phyloP scores from a whole-genome alignment of 2,113 vertebrate genomes.

The Xiphophorus maculatus region DNA sequence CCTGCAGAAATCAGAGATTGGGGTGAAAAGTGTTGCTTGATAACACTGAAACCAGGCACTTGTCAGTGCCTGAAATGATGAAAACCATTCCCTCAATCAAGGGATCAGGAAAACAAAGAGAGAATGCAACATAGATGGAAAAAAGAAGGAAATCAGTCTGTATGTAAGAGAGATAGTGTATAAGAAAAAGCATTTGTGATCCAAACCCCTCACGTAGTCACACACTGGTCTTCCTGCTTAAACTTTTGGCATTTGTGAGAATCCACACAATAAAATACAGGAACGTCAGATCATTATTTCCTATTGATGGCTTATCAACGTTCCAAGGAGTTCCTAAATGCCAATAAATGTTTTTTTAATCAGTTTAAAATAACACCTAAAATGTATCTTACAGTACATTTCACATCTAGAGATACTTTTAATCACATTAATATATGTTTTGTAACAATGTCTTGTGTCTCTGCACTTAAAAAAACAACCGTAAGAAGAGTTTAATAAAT shows the following conservation, averaged over 20 bases:
- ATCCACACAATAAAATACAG: neutral
- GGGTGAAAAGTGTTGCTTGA: constrained; percentile 14
- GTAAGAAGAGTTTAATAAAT: constrained; percentile 24
- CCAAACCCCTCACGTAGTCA: constrained; percentile 48
- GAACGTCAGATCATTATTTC: neutral
- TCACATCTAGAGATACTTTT: constrained; percentile 18
- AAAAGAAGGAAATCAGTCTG: constrained; percentile 44
- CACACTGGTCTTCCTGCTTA: constrained; percentile 28
- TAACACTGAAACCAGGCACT: constrained; percentile 31
- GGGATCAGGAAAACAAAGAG: constrained; percentile 27
- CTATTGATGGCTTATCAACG: neutral
- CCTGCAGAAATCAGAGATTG: neutral
- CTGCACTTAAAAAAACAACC: neutral
- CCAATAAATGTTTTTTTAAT: constrained; percentile 42
- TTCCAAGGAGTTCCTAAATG: constrained; percentile 9
- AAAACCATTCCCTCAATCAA: constrained; percentile 24
- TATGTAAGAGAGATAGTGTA: constrained; percentile 69
- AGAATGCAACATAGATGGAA: constrained; percentile 23
- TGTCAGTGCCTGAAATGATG: constrained; percentile 6
- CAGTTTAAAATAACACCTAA: constrained; percentile 35
- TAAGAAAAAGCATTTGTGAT: constrained; percentile 71
- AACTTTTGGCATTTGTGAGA: constrained; percentile 13
- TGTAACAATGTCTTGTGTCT: neutral
- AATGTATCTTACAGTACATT: constrained; percentile 2
- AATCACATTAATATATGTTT: constrained; percentile 17